Base-by-base conservation (phyloP, 2,797 vertebrate species). In the Lagorchestes hirsutus region DNA sequence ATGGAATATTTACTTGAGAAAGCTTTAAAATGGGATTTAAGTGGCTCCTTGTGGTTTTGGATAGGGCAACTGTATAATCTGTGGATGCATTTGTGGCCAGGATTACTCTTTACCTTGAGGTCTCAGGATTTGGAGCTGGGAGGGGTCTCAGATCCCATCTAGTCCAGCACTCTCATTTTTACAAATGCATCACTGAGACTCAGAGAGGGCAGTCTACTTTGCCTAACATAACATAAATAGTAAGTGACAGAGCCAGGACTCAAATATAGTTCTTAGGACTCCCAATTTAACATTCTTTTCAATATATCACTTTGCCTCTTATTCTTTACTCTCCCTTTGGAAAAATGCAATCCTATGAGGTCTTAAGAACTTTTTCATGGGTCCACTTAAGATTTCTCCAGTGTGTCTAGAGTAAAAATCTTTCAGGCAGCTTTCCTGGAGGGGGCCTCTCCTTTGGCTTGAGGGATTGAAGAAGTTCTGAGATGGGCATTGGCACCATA, bases 1-100 rank as follows among this genome's bases (percentile, higher is more conserved):
- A 98, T 87, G 91, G 67, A 58, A 1, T n/a, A 46, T 92, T 92
- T 93, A 92, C 55, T 91, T 91, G 54, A 91, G 90, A 28, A 27
- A 11, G 3, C 74, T 91, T 91, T 91, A 29, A 91, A 91, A 34
- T 34, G 14, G 90, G 54, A 6, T 24, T 50, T 87, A 62, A 34
- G 40, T 46, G 40, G 18, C 24, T 46, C 40, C 22, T 87, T 87
- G 18, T 74, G 14, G 14, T 90, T 90, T 90, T 52, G 46, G 29
- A 54, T 14, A 52, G 9, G 24, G 46, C 18, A 16, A 67, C 34
- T 67, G 59, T 50, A 50, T 87, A 87, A 31, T 46, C 3, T 82
- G 40, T 82, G 40, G 74, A 9, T 82, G 1, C 9, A 10, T 50
- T 87, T 50, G 22, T 27, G 22, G 40, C 40, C 40, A 87, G 40